phyloP scores from a whole-genome alignment of 2,797 vertebrate genomes.

The Heterohyrax brucei region DNA sequence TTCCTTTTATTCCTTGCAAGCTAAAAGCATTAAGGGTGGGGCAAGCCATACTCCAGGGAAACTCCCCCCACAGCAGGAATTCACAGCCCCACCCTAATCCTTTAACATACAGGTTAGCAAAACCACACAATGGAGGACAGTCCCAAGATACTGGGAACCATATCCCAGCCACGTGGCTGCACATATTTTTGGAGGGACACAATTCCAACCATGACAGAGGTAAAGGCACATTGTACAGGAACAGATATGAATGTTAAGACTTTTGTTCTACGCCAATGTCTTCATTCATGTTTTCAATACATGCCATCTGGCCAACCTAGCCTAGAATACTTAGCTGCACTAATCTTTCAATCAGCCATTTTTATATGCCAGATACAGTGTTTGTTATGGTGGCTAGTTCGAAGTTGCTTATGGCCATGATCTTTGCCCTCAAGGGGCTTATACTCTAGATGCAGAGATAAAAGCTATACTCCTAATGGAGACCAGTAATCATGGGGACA shows the following conservation, averaged over 20 bases:
- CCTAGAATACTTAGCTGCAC: constrained; percentile 28
- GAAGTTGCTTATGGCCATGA: neutral
- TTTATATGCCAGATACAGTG: neutral
- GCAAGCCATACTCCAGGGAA: too few species aligned
- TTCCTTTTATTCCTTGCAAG: too few species aligned
- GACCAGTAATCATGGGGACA: neutral
- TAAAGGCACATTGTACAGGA: neutral
- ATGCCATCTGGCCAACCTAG: neutral
- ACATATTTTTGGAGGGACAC: too few species aligned
- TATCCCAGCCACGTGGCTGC: too few species aligned
- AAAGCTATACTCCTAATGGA: neutral
- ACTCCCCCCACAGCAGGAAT: too few species aligned
- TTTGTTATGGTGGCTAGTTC: neutral
- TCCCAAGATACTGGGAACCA: too few species aligned
- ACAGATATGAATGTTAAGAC: neutral
- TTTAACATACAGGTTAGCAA: too few species aligned
- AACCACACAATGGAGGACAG: too few species aligned
- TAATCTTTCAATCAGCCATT: constrained; percentile 7
- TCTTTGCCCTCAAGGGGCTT: neutral
- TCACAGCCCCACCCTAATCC: too few species aligned
- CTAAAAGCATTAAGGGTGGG: too few species aligned
- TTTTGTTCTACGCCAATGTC: neutral
- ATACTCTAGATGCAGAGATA: neutral
- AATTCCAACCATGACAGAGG: too few species aligned
- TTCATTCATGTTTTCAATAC: neutral